A percentile compares a stretch with the other conserved stretches of the same genome.
phyloP scores from a whole-genome alignment of 1,140 invertebrate species.

The Drosophila subobscura region DNA sequence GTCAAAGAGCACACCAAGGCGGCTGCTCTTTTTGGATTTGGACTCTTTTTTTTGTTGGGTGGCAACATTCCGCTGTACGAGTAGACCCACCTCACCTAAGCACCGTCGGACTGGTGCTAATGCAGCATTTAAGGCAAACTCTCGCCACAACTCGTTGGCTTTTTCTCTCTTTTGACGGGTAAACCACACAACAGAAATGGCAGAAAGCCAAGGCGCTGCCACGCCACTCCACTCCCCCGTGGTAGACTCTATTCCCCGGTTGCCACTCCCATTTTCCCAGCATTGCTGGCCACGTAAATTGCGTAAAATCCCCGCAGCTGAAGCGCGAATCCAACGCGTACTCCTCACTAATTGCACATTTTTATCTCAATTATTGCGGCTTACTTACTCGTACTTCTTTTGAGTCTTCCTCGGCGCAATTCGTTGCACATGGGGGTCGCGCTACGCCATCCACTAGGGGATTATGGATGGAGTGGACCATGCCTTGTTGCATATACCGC shows the following conservation, averaged over 20 bases:
- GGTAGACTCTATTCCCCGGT: not conserved
- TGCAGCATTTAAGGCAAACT: conserved; percentile 54
- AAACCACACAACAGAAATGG: conserved; percentile 55
- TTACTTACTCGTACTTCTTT: conserved; percentile 64
- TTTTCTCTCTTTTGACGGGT: conserved; percentile 39
- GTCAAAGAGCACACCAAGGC: conserved; percentile 32
- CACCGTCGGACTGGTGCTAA: conserved; percentile 31
- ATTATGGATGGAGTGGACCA: conserved; percentile 42
- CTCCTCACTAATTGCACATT: conserved; percentile 75
- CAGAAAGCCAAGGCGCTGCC: conserved; percentile 37
- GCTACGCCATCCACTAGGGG: conserved; percentile 26
- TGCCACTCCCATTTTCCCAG: conserved; percentile 13
- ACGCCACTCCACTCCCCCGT: conserved; percentile 3
- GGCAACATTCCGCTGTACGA: conserved; percentile 28
- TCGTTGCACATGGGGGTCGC: not conserved
- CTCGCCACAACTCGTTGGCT: conserved; percentile 25
- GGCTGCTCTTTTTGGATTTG: conserved; percentile 2
- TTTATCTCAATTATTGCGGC: conserved; percentile 77
- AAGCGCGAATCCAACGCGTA: conserved; percentile 51
- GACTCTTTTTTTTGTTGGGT: conserved; percentile 12
- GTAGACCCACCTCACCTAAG: conserved; percentile 28
- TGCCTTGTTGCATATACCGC: conserved; percentile 28
- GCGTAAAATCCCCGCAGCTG: conserved; percentile 62
- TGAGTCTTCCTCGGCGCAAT: conserved; percentile 9
- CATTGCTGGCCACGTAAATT: conserved; percentile 58